These are phyloP conservation scores for Dissostichus mawsoni DNA, from an alignment of 2,113 vertebrate species.

Conservation along the genomic window DNA sequence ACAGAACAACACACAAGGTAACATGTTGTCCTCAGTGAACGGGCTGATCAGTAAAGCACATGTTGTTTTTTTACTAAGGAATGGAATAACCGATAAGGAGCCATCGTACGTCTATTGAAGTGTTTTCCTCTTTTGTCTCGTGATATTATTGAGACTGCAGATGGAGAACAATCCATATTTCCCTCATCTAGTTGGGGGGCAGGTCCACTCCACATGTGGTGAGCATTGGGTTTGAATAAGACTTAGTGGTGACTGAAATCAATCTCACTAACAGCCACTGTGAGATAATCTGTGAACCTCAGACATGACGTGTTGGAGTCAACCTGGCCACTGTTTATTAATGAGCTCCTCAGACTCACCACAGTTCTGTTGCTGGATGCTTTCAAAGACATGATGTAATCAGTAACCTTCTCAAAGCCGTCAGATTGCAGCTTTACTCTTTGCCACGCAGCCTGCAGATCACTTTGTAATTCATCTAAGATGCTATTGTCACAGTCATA, in stretches of 20 bases:
- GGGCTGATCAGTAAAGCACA: conserved; percentile 25
- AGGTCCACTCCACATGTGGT: conserved; percentile 21
- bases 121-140: conserved; percentile 5
- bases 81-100: conserved; percentile 32
- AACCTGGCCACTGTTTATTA: conserved; percentile 67
- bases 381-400: conserved; percentile 78
- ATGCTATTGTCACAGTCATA: conserved; percentile 61
- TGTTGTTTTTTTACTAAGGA: conserved; percentile 22
- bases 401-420: conserved; percentile 48
- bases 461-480: conserved; percentile 58
- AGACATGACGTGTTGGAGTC: conserved; percentile 70
- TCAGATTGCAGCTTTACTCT: conserved; percentile 54
- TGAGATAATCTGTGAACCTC: conserved; percentile 53
- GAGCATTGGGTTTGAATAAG: conserved; percentile 37
- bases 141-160: conserved; percentile 24
- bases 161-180: conserved; percentile 3
- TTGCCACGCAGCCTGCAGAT: conserved; percentile 45
- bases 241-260: conserved; percentile 21
- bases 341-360: conserved; percentile 69
- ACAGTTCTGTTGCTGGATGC: conserved; percentile 69
- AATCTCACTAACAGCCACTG: conserved; percentile 56
- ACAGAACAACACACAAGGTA: conserved; percentile 11
- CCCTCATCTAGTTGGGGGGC: background rate
- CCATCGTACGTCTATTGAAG: conserved; percentile 4
- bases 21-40: background rate